Evolutionary conservation across 2,797 vertebrate genomes (phyloP).

Genomic region (Anguilla anguilla): DNA sequence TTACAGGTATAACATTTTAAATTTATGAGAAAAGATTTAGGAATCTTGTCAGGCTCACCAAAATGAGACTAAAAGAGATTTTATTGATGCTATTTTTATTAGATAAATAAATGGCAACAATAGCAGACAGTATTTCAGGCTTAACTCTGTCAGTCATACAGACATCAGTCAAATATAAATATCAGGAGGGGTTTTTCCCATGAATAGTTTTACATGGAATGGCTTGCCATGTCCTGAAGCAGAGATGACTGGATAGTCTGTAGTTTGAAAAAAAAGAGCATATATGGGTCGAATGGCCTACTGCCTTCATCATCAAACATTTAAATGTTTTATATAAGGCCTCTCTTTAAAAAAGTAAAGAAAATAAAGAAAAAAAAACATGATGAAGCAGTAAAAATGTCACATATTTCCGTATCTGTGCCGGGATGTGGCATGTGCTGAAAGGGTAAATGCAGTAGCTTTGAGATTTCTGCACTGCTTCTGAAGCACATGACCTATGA

Average conservation of each 20-base stretch:
- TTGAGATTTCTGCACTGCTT: conserved; percentile 48
- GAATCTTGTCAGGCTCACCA: not conserved
- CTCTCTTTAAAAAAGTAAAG: not conserved
- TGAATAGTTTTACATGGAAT: not conserved
- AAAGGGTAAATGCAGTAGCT: conserved; percentile 38
- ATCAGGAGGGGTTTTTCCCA: not conserved
- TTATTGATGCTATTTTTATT: not conserved
- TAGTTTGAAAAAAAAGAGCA: not conserved
- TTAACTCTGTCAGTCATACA: not conserved
- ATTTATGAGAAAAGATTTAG: not conserved
- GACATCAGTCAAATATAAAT: too few species aligned
- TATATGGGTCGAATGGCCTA: not conserved
- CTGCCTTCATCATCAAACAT: not conserved
- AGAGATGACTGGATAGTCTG: not conserved
- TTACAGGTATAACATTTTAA: not conserved
- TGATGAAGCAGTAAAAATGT: not conserved
- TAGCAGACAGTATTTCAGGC: not conserved
- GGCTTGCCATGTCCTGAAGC: not conserved
- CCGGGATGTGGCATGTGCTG: conserved; percentile 42
- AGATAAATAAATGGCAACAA: not conserved
- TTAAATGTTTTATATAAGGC: not conserved
- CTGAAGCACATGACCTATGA: too few species aligned
- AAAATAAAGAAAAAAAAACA: not conserved
- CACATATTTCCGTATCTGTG: conserved; percentile 46
- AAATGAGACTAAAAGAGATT: not conserved